phyloP scores from a whole-genome alignment of 1,140 invertebrate species.

The Drosophila repleta region DNA sequence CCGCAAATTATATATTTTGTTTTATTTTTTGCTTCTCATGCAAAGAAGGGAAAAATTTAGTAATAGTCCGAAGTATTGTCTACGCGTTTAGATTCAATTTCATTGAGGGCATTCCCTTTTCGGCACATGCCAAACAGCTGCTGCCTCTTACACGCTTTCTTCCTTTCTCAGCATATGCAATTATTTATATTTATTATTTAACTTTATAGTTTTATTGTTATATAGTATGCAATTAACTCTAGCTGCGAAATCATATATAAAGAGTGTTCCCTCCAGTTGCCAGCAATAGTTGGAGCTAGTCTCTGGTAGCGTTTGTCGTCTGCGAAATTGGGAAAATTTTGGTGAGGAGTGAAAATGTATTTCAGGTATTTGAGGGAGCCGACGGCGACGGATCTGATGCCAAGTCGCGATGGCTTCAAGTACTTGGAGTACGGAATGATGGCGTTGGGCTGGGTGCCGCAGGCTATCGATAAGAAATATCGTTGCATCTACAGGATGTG shows the following conservation, averaged over 20 bases:
- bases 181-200: neutral
- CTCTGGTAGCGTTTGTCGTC: neutral
- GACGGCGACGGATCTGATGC: slow-evolving; percentile 2
- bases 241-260: slow-evolving; percentile 14
- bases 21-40: too few species aligned
- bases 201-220: slow-evolving; percentile 1
- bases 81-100: too few species aligned
- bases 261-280: neutral
- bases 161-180: neutral
- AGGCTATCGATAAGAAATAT: neutral
- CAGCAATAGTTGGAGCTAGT: slow-evolving; percentile 5
- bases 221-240: slow-evolving; percentile 8
- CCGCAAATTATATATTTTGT: too few species aligned
- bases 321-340: neutral
- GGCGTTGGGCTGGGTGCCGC: slow-evolving; percentile 38
- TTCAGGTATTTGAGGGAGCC: slow-evolving; percentile 32
- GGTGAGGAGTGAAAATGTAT: slow-evolving; percentile 25
- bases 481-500: neutral
- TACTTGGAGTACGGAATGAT: slow-evolving; percentile 41
- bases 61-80: neutral
- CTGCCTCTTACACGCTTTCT: neutral
- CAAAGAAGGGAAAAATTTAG: neutral
- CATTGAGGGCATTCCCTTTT: neutral
- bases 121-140: neutral
- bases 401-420: slow-evolving; percentile 33